Evolutionary conservation across 2,888 invertebrate genomes (phyloP), one percentile per base, ranked within the genome.

Genomic region (Drosophila fungiperda): DNA sequence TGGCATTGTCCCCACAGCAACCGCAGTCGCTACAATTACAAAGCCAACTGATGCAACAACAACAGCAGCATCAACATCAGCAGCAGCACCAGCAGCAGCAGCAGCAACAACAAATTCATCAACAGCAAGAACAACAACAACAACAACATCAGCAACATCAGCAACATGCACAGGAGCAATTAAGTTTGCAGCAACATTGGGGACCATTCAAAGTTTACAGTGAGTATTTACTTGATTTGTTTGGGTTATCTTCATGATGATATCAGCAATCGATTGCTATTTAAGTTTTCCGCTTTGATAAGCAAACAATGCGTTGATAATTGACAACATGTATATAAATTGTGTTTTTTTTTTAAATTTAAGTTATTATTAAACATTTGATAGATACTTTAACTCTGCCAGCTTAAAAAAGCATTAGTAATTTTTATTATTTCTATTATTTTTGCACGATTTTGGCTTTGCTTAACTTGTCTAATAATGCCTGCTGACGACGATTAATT

Each of bases 131-230:
- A 3, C 89, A 78, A 42, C 89, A 81, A 45, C 90, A 91, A 29
- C 86, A 89, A 7, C 82, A 86, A n/a, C 86, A 80, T 7, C 82
- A 84, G 20, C 84, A 81, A 50, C 82, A 81, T 7, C 90, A 86
- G 42, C 90, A 82, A 61, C 80, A 81, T 61, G 70, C 76, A 69
- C 90, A 87, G 69, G 90, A 92, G 83, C 92, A 92, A 90, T 88
- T 90, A 85, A 87, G 84, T 77, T 80, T 80, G 80, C 84, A 91
- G 76, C 91, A 92, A 81, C 92, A 92, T 72, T 92, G 92, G 91
- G 93, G 93, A 72, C 92, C 93, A 76, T 93, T 93, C 89, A 93
- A 93, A 92, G 90, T 93, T 76, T 93, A 93, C 88, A 93, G 93
- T 93, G 88, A 93, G 93, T 93, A 87, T 79, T 76, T 73, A 75